These are phyloP conservation scores for Berghia stephanieae DNA, from an alignment of 1,140 invertebrate species.

Conservation along the genomic window DNA sequence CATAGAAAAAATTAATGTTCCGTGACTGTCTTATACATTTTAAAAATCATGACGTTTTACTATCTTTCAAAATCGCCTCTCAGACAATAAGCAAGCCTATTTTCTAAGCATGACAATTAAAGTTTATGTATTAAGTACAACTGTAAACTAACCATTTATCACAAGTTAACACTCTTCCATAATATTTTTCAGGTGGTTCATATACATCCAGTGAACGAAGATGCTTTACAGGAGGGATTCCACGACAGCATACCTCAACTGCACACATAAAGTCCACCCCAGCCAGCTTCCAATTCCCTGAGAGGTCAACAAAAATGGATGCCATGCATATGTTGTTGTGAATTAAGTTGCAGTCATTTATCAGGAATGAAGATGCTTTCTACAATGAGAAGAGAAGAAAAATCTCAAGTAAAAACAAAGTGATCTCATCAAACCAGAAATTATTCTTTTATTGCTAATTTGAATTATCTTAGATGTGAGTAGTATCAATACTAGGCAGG, in stretches of 20 bases:
- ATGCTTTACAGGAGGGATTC: slow-evolving; percentile 63
- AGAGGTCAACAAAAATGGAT: slow-evolving; percentile 93
- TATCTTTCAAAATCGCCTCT: no score
- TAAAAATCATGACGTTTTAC: no score
- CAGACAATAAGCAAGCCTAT: no score
- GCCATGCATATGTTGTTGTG: slow-evolving; percentile 95
- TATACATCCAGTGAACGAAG: slow-evolving; percentile 82
- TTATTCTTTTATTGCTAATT: no score
- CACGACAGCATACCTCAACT: slow-evolving; percentile 69
- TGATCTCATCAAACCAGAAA: no score
- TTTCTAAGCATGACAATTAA: no score
- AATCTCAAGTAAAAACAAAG: no score
- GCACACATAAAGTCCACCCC: slow-evolving; percentile 90
- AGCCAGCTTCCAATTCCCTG: slow-evolving; percentile 98
- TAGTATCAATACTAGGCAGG: no score
- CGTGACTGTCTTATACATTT: no score
- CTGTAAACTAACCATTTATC: slow-evolving; percentile 55
- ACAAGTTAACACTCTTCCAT: slow-evolving; percentile 43
- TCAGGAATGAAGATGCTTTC: slow-evolving; percentile 95
- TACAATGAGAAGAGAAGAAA: slow-evolving; percentile 69
- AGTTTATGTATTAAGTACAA: neutral
- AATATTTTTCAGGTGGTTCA: slow-evolving; percentile 78
- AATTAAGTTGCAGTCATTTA: slow-evolving; percentile 93
- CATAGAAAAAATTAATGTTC: no score
- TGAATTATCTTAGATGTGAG: no score